Evolutionary conservation across 2,888 invertebrate genomes (phyloP).

Genomic region (Boloria euphrosyne): DNA sequence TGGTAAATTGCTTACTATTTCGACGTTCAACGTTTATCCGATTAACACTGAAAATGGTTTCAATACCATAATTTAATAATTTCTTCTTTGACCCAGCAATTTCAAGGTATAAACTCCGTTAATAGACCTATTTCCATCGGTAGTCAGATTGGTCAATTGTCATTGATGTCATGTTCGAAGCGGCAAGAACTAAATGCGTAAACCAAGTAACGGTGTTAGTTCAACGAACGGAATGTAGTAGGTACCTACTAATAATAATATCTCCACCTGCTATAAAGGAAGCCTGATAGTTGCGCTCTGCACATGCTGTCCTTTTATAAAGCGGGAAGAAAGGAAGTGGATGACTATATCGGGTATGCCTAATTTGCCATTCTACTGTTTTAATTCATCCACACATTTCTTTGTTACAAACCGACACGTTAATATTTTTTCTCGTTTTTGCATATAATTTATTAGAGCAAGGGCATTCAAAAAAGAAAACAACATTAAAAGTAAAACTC

Average conservation of each 20-base stretch:
- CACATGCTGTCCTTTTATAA: conserved; percentile 54
- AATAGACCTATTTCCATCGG: conserved; percentile 50
- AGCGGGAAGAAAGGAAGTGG: conserved; percentile 46
- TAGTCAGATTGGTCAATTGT: conserved; percentile 65
- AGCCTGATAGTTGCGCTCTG: conserved; percentile 51
- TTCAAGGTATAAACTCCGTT: conserved; percentile 46
- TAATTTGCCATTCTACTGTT: conserved; percentile 15
- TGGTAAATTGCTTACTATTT: too few relatives aligned
- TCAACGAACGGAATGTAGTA: conserved; percentile 77
- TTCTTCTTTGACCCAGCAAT: conserved; percentile 12
- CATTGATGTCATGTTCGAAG: conserved; percentile 74
- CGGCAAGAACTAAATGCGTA: conserved; percentile 74
- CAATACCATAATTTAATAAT: neutral
- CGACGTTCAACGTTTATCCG: neutral
- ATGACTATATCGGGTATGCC: conserved; percentile 19
- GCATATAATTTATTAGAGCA: conserved; percentile 6
- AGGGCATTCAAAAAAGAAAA: conserved; percentile 4
- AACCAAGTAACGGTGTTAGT: conserved; percentile 76
- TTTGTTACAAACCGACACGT: conserved; percentile 8
- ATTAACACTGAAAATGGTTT: neutral
- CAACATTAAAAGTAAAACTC: conserved; percentile 48
- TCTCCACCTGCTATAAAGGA: conserved; percentile 68
- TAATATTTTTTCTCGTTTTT: neutral
- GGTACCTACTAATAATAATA: conserved; percentile 77
- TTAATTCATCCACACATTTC: conserved; percentile 10